These are phyloP conservation scores for Hypomesus transpacificus DNA, from an alignment of 2,113 vertebrate species.

Conservation along the genomic window DNA sequence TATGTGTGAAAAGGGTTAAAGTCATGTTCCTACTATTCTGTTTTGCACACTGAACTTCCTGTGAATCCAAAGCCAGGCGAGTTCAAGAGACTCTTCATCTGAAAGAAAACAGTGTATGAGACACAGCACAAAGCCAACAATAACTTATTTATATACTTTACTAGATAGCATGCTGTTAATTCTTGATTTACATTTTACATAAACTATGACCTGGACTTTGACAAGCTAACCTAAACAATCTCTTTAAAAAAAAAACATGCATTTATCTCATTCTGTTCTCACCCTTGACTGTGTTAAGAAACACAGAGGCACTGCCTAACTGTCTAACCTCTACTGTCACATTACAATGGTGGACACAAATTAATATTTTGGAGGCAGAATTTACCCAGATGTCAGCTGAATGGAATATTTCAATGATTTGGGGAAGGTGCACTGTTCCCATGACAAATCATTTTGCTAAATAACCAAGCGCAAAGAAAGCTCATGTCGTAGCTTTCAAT, in stretches of 20 bases:
- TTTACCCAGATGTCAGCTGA: too few relatives aligned
- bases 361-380: too few relatives aligned
- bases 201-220: slow-evolving; percentile 26
- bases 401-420: too few relatives aligned
- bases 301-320: neutral
- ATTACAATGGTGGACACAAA: too few relatives aligned
- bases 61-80: slow-evolving; percentile 82
- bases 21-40: slow-evolving; percentile 75
- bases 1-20: slow-evolving; percentile 62
- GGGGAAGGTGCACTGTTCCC: too few relatives aligned
- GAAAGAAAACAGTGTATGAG: slow-evolving; percentile 87
- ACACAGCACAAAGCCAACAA: slow-evolving; percentile 75
- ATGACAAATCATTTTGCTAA: too few relatives aligned
- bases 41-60: slow-evolving; percentile 84
- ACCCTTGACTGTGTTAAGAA: neutral
- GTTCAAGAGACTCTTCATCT: slow-evolving; percentile 85
- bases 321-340: too few relatives aligned
- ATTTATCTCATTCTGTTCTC: too few relatives aligned
- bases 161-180: slow-evolving; percentile 50
- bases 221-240: neutral
- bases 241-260: neutral
- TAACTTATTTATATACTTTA: slow-evolving; percentile 43
- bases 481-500: too few relatives aligned
- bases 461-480: too few relatives aligned
- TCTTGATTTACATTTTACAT: slow-evolving; percentile 24